Percentiles rank a stretch among this genome's conserved stretches.
phyloP scores from a whole-genome alignment of 1,140 invertebrate genomes.

The Drosophila santomea region DNA sequence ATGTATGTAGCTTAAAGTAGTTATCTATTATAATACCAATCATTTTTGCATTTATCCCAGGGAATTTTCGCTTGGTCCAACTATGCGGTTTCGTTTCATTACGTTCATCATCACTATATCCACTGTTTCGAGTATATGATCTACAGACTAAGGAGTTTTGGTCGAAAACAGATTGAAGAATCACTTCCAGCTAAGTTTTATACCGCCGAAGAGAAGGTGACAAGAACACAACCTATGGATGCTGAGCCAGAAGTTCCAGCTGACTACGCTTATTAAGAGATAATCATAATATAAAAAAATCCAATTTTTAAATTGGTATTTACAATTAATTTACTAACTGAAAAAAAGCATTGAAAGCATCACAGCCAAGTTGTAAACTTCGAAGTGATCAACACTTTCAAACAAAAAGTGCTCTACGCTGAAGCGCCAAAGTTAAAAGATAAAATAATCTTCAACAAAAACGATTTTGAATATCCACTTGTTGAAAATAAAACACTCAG shows the following conservation, averaged over 20 bases:
- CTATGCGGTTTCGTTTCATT: slow-evolving; percentile 5
- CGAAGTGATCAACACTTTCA: not conserved
- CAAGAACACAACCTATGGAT: not conserved
- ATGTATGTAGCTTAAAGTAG: not conserved
- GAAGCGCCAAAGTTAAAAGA: no score
- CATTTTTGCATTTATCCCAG: not conserved
- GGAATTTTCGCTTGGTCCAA: slow-evolving; percentile 2
- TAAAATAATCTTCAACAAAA: no score
- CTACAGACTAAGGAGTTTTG: slow-evolving; percentile 1
- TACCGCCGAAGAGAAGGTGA: not conserved
- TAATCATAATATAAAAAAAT: not conserved
- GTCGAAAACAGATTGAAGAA: not conserved
- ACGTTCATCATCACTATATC: slow-evolving; percentile 4
- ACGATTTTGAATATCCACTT: no score
- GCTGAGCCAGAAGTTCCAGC: not conserved
- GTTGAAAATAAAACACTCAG: slow-evolving; percentile 1
- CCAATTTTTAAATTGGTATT: no score
- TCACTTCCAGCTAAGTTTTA: not conserved
- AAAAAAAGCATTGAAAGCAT: not conserved
- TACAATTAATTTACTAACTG: not conserved
- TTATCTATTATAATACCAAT: not conserved
- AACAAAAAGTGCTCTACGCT: not conserved
- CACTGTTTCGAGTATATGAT: slow-evolving; percentile 10
- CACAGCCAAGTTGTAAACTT: not conserved
- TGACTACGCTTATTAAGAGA: not conserved